Conservation (phyloP, 2,888 invertebrate genomes). For the Drosophila stalkeri region DNA sequence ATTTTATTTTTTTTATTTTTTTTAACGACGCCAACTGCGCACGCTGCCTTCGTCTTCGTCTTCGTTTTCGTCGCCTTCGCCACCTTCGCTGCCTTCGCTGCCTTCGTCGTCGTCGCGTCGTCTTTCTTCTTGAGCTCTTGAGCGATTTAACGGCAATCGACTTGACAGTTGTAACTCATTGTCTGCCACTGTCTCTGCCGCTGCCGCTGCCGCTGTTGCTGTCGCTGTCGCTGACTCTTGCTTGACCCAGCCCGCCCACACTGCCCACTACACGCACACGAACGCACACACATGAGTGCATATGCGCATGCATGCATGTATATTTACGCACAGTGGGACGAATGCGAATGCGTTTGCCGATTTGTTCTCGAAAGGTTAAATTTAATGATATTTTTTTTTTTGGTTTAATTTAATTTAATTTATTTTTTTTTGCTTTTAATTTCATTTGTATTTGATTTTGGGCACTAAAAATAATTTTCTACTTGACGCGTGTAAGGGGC, state of each 20-base stretch:
- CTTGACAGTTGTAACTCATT: slow-evolving; percentile 65
- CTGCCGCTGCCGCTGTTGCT: neutral
- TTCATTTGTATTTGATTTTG: slow-evolving; percentile 21
- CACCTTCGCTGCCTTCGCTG: neutral
- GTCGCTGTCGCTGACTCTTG: slow-evolving; percentile 5
- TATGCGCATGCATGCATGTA: slow-evolving; percentile 1
- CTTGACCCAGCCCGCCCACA: slow-evolving; percentile 46
- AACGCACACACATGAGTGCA: neutral
- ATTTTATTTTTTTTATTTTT: neutral
- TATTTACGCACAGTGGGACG: slow-evolving; percentile 12
- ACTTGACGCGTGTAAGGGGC: slow-evolving; percentile 62
- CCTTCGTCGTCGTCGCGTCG: neutral
- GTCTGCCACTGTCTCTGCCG: slow-evolving; percentile 37
- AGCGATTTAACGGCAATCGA: slow-evolving; percentile 61
- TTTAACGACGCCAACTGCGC: slow-evolving; percentile 39
- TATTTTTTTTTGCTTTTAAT: neutral
- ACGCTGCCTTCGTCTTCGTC: slow-evolving; percentile 21
- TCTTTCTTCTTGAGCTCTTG: slow-evolving; percentile 42
- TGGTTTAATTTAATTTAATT: too few relatives aligned
- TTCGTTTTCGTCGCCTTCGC: slow-evolving; percentile 11
- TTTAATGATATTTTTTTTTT: slow-evolving; percentile 20
- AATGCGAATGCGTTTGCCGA: slow-evolving; percentile 22
- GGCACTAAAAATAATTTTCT: slow-evolving; percentile 57
- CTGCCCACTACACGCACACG: slow-evolving; percentile 5
- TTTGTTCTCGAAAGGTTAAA: slow-evolving; percentile 31